Evolutionary conservation across 2,113 vertebrate genomes (phyloP).

Genomic region (Pristiophorus japonicus): DNA sequence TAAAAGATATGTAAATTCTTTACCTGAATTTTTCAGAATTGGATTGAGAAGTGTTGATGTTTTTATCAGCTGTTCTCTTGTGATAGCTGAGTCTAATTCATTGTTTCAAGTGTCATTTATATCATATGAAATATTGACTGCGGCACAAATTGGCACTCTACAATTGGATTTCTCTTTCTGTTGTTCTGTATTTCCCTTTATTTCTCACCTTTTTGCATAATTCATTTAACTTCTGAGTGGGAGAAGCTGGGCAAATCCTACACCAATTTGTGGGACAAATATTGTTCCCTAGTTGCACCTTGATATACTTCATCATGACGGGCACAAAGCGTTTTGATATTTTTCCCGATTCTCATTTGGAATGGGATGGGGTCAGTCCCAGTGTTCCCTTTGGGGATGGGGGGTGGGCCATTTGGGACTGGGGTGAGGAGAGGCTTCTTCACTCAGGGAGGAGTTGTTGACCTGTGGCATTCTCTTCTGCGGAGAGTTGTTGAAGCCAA

Average conservation of each 20-base stretch:
- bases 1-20: slow-evolving; percentile 49
- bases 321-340: background rate
- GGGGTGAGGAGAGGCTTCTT: no score
- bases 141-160: background rate
- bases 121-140: background rate
- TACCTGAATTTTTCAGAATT: background rate
- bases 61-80: background rate
- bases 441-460: no score
- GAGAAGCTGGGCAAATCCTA: background rate
- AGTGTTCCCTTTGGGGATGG: no score
- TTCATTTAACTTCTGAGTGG: background rate
- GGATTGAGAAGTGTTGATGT: background rate
- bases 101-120: background rate
- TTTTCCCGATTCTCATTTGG: background rate
- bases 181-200: background rate
- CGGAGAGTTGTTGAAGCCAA: no score
- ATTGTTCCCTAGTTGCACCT: background rate
- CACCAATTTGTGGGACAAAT: background rate
- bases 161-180: background rate
- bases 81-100: background rate
- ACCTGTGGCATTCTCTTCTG: no score
- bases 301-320: background rate
- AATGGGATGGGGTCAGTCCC: no score
- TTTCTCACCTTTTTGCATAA: background rate
- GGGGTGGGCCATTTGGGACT: no score